Conservation (phyloP, 2,888 invertebrate genomes). For the Eupithecia dodoneata region DNA sequence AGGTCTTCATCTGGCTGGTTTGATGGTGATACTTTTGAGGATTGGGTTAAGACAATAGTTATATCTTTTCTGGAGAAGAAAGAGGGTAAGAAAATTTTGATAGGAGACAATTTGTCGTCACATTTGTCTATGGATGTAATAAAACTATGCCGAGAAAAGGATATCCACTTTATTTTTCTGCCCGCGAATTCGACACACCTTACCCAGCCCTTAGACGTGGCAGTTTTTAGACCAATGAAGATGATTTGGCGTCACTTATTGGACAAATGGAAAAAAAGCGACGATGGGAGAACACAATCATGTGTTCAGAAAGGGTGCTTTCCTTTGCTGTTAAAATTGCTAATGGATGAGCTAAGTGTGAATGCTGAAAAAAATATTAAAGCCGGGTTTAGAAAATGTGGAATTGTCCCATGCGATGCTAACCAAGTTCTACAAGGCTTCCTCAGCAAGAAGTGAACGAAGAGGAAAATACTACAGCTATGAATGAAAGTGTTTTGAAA, state of each 20-base stretch:
- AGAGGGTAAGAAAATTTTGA: constrained; percentile 28
- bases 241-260: constrained; percentile 29
- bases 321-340: constrained; percentile 16
- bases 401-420: constrained; percentile 30
- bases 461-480: background rate
- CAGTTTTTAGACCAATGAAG: constrained; percentile 47
- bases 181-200: constrained; percentile 32
- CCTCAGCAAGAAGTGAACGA: constrained; percentile 17
- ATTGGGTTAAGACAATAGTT: constrained; percentile 48
- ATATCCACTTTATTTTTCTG: constrained; percentile 30
- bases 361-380: constrained; percentile 32
- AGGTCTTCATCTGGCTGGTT: constrained; percentile 49
- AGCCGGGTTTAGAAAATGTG: constrained; percentile 35
- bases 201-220: constrained; percentile 56
- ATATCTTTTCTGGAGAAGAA: constrained; percentile 39
- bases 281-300: constrained; percentile 30
- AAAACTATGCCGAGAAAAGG: constrained; percentile 21
- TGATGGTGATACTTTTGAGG: constrained; percentile 42
- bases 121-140: constrained; percentile 30
- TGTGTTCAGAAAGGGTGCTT: constrained; percentile 34
- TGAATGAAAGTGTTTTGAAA: constrained; percentile 7
- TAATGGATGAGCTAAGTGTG: constrained; percentile 27
- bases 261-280: constrained; percentile 33
- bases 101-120: constrained; percentile 38
- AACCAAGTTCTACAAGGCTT: constrained; percentile 17